A percentile compares a stretch with the other conserved stretches of the same genome.
Evolutionary conservation across 2,888 invertebrate species (phyloP).

Genomic region (Tubulanus polymorphus): DNA sequence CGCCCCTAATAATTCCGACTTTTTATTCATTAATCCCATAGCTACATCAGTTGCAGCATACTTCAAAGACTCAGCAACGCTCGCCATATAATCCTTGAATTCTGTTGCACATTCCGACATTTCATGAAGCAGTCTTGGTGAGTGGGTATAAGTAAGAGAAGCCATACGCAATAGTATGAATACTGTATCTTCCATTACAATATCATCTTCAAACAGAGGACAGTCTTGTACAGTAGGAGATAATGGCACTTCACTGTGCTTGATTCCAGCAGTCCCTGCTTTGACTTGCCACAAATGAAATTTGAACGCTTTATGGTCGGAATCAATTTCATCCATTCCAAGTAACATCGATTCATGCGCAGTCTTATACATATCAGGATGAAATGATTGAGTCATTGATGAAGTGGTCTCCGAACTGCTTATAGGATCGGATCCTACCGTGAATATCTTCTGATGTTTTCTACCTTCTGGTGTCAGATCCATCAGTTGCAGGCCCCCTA

Average conservation of each 20-base stretch:
- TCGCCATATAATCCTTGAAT: constrained; percentile 82
- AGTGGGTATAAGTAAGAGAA: constrained; percentile 90
- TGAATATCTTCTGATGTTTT: constrained; percentile 77
- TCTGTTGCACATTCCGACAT: constrained; percentile 83
- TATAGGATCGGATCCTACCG: constrained; percentile 72
- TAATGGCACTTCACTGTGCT: constrained; percentile 5
- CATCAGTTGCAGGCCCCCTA: constrained; percentile 82
- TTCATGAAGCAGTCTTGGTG: constrained; percentile 78
- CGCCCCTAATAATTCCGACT: constrained; percentile 12
- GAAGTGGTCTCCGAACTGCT: constrained; percentile 7
- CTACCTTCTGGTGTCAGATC: constrained; percentile 80
- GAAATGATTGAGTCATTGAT: constrained; percentile 3
- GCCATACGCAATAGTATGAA: constrained; percentile 67
- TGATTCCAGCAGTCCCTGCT: constrained; percentile 15
- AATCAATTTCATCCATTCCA: not conserved
- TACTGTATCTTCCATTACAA: constrained; percentile 19
- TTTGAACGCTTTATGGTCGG: constrained; percentile 23
- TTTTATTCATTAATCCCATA: constrained; percentile 63
- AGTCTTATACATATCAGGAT: constrained; percentile 48
- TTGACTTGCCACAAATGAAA: constrained; percentile 19
- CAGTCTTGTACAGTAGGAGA: too few species aligned
- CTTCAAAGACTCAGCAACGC: constrained; percentile 78
- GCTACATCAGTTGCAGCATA: constrained; percentile 93
- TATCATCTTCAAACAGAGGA: not conserved
- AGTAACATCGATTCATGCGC: constrained; percentile 26